Percentiles rank a stretch among this genome's conserved stretches.
Conservation (phyloP, 2,797 vertebrate genomes). For the Pipistrellus kuhlii region DNA sequence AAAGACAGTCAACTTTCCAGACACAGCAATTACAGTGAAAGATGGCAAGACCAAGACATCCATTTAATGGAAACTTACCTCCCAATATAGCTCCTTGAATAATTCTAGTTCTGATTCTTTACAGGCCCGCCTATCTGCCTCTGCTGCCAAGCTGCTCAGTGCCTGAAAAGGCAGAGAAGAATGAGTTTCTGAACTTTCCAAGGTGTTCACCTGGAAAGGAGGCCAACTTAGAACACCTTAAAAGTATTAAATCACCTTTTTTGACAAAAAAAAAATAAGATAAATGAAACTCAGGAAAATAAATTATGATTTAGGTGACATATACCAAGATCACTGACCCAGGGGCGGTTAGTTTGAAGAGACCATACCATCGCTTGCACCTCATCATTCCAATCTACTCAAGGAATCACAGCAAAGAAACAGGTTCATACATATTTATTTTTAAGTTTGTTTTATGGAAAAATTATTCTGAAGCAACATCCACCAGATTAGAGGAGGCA, state of each 20-base stretch:
- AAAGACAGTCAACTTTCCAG: constrained; percentile 86
- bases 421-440: too few species aligned
- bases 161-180: constrained; percentile 16
- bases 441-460: constrained; percentile 3
- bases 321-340: not conserved
- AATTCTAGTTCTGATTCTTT: constrained; percentile 80
- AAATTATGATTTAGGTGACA: not conserved
- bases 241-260: constrained; percentile 61
- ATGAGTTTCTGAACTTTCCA: not conserved
- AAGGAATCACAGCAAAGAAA: not conserved
- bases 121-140: constrained; percentile 40
- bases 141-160: constrained; percentile 63
- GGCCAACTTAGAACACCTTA: constrained; percentile 32
- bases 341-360: not conserved
- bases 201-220: constrained; percentile 25
- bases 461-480: constrained; percentile 28
- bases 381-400: not conserved
- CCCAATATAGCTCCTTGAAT: constrained; percentile 77
- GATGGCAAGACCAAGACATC: constrained; percentile 86
- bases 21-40: constrained; percentile 88
- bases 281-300: not conserved
- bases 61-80: constrained; percentile 84
- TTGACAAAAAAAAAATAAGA: not conserved
- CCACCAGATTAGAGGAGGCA: not conserved
- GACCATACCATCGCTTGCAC: not conserved